Conservation (phyloP, 37 sponge, comb jelly and placozoan genomes). For the Tethya wilhelma region DNA sequence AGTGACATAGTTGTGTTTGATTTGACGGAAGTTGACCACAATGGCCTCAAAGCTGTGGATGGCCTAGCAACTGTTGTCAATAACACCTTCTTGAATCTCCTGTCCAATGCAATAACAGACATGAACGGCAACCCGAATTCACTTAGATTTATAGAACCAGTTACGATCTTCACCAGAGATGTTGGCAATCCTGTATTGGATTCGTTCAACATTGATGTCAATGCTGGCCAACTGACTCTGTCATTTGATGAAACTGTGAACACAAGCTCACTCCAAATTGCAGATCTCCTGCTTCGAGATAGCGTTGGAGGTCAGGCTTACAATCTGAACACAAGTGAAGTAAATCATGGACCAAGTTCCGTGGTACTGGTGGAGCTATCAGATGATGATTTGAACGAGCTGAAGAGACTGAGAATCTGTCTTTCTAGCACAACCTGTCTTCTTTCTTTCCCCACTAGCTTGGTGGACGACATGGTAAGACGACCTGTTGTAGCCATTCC, state of each 20-base stretch:
- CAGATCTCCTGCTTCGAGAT: constrained; percentile 48
- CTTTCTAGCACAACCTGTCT: constrained; percentile 51
- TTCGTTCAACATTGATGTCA: constrained; percentile 58
- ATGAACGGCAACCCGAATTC: constrained; percentile 57
- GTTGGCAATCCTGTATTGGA: constrained; percentile 45
- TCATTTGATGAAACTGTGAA: constrained; percentile 89
- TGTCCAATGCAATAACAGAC: constrained; percentile 58
- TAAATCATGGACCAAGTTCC: constrained; percentile 45
- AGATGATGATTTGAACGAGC: constrained; percentile 64
- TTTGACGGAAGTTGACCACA: constrained; percentile 61
- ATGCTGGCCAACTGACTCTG: constrained; percentile 41
- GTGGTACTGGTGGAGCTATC: constrained; percentile 45
- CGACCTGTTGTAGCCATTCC: constrained; percentile 50
- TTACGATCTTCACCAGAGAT: constrained; percentile 63
- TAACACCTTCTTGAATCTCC: constrained; percentile 73
- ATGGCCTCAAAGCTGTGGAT: constrained; percentile 69
- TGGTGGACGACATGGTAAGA: constrained; percentile 71
- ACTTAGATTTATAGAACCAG: constrained; percentile 21
- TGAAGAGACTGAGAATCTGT: constrained; percentile 73
- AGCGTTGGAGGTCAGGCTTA: constrained; percentile 18
- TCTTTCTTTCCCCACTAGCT: constrained; percentile 55
- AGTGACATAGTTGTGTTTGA: constrained; percentile 40
- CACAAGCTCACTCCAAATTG: constrained; percentile 51
- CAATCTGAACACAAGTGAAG: constrained; percentile 49
- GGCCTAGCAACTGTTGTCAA: constrained; percentile 63